Evolutionary conservation across 1,140 invertebrate genomes (phyloP), one percentile per base, ranked within the genome.

Genomic region (Lepidurus arcticus): DNA sequence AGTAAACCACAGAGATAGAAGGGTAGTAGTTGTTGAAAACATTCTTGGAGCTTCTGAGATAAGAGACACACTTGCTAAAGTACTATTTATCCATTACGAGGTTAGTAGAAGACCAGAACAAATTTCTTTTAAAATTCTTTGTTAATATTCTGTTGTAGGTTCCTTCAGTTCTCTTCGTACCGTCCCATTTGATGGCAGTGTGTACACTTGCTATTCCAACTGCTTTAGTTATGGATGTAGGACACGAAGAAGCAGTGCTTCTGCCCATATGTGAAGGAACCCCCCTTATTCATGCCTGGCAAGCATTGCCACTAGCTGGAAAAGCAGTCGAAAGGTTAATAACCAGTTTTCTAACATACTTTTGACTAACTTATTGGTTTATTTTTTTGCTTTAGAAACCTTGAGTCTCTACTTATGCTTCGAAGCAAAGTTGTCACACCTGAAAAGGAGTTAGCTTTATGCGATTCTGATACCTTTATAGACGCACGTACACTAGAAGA

Each of bases 1-100:
- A 42, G 91, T 97, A 42, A 98, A 93, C 85, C 95, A 96, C 0
- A 98, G 98, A 85, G 96, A 98, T 82, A 87, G 94, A 16, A 91
- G 92, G 83, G 90, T 98, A 76, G 91, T 98, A 0, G 88, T 98
- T 74, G 90, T 98, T 44, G 96, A 98, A 86, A 97, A 94, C 44
- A 86, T 97, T 6, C 87, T 98, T 26, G 91, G 91, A 47, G 91
- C 93, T 1, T 92, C 93, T 2, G 83, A 90, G 73, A 93, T 96
- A 81, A 87, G 94, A 81, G 91, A 97, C 81, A 93, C 91, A 1
- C 84, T 99, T 2, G 95, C 95, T 0, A 94, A 93, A 86, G 95
- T 98, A 16, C 87, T 98, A 10, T 98, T 96, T 83, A 87, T 89
- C 73, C 95, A 98, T 84, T 98, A 93, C 88, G 95, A 98, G 90